A percentile compares a stretch with the other conserved stretches of the same genome.
Evolutionary conservation across 2,113 vertebrate genomes (phyloP).

Genomic region (Otolemur garnettii): DNA sequence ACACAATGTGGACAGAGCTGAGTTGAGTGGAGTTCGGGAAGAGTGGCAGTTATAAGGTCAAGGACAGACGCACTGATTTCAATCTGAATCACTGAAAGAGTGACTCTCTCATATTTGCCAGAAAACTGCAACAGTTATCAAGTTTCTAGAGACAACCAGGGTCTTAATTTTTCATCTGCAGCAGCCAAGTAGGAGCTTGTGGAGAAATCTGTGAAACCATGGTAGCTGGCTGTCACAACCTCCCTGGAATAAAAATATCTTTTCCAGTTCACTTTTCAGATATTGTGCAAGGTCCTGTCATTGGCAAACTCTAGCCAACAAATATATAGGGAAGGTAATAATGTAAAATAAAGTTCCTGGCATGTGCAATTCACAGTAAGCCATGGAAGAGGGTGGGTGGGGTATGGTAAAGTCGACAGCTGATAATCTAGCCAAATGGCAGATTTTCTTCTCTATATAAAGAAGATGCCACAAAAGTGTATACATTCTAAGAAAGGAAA

Average conservation of each 20-base stretch:
- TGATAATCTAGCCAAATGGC: not conserved
- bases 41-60: not conserved
- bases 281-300: not conserved
- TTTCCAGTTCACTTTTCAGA: not conserved
- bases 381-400: not conserved
- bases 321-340: not conserved
- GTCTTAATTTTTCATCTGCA: not conserved
- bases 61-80: not conserved
- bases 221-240: too few species aligned
- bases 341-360: not conserved
- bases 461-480: too few species aligned
- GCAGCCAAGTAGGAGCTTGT: not conserved
- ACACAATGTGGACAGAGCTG: not conserved
- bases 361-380: not conserved
- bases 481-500: too few species aligned
- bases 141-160: not conserved
- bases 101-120: not conserved
- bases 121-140: not conserved
- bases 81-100: not conserved
- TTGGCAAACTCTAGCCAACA: not conserved
- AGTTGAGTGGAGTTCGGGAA: not conserved
- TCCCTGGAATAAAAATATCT: not conserved
- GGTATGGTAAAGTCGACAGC: not conserved
- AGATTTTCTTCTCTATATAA: not conserved
- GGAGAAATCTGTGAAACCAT: not conserved